Conservation (phyloP, 1,140 invertebrate species). For the Neoseiulus cucumeris region DNA sequence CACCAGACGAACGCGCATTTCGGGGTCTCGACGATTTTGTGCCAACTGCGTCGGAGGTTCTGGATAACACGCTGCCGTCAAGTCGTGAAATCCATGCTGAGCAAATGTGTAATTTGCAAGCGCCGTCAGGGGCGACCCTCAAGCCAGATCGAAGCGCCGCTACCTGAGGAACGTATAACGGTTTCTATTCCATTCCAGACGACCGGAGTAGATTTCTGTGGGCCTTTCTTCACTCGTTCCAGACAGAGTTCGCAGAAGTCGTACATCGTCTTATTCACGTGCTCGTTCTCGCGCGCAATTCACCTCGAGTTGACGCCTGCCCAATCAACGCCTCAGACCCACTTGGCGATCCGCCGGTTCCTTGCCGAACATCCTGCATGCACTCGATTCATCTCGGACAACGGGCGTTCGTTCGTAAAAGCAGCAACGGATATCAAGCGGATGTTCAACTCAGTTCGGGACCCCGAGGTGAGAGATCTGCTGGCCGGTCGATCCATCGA, state of each 20-base stretch:
- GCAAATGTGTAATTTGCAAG: constrained; percentile 3
- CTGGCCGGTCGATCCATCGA: too few relatives aligned
- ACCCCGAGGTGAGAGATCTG: too few relatives aligned
- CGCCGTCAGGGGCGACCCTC: background rate
- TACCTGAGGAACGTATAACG: background rate
- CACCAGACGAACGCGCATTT: background rate
- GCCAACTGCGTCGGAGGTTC: background rate
- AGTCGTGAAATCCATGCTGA: background rate
- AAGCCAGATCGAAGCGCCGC: constrained; percentile 3
- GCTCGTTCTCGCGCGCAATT: constrained; percentile 27
- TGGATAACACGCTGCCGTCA: background rate
- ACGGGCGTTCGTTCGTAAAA: constrained; percentile 16
- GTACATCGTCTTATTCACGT: constrained; percentile 29
- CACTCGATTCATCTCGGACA: constrained; percentile 14
- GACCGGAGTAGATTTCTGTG: background rate
- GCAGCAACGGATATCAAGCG: constrained; percentile 12
- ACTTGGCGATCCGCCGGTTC: constrained; percentile 27
- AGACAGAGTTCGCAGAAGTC: constrained; percentile 20
- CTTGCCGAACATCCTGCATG: constrained; percentile 21
- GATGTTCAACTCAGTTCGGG: background rate
- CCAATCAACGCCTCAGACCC: constrained; percentile 26
- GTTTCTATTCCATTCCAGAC: background rate
- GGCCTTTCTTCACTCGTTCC: background rate
- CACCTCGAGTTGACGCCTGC: constrained; percentile 28
- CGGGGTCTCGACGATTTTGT: background rate